Conservation (phyloP, 2,888 invertebrate genomes). For the Dryobotodes eremita region DNA sequence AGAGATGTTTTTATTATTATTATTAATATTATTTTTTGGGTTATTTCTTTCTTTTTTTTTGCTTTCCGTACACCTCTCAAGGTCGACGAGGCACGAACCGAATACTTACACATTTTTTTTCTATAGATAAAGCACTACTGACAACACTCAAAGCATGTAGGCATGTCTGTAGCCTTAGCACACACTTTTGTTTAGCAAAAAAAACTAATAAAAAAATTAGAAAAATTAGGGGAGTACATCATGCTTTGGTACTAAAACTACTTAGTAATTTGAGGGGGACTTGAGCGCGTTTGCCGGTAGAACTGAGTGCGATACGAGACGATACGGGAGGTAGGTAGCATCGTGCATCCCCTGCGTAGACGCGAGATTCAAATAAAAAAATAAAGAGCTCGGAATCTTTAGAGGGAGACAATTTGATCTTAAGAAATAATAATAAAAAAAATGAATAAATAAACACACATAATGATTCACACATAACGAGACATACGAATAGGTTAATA, state of each 20-base stretch:
- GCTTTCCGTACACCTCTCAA: constrained; percentile 83
- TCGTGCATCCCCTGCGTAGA: constrained; percentile 90
- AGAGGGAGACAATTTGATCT: constrained; percentile 89
- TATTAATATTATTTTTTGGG: constrained; percentile 48
- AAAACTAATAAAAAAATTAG: constrained; percentile 68
- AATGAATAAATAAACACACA: constrained; percentile 80
- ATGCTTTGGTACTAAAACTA: constrained; percentile 81
- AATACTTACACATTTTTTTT: constrained; percentile 76
- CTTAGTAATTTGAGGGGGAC: constrained; percentile 58
- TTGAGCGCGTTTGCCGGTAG: constrained; percentile 70
- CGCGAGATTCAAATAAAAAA: constrained; percentile 83
- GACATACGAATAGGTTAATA: constrained; percentile 86
- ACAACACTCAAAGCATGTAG: constrained; percentile 88
- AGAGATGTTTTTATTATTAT: constrained; percentile 72
- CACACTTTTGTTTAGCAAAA: constrained; percentile 74
- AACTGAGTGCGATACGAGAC: constrained; percentile 68
- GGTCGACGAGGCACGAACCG: constrained; percentile 71
- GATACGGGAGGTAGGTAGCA: constrained; percentile 87
- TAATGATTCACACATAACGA: constrained; percentile 80
- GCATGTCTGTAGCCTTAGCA: constrained; percentile 79
- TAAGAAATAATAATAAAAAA: constrained; percentile 73
- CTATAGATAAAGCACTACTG: constrained; percentile 80
- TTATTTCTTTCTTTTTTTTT: constrained; percentile 55
- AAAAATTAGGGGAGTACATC: constrained; percentile 81
- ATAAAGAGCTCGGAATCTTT: constrained; percentile 86